Evolutionary conservation across 1,140 invertebrate genomes (phyloP).

Genomic region (Drosophila albomicans): DNA sequence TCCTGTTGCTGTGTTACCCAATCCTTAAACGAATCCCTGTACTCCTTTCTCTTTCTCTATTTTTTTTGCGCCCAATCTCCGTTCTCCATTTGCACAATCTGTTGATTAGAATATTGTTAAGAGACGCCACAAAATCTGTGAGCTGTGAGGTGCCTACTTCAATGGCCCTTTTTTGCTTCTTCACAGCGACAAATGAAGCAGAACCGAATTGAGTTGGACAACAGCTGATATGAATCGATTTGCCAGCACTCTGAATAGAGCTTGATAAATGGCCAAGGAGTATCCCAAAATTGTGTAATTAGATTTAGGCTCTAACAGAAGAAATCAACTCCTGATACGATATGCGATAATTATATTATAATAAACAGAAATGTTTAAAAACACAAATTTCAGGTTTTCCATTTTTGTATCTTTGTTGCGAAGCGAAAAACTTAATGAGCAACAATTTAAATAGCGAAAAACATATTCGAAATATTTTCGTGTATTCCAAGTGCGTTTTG

Average conservation of each 20-base stretch:
- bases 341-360: too few species aligned
- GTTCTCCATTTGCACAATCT: constrained; percentile 36
- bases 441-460: not conserved
- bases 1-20: constrained; percentile 11
- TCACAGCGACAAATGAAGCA: constrained; percentile 20
- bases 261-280: not conserved
- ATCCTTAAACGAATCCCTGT: not conserved
- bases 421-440: too few species aligned
- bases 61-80: constrained; percentile 24
- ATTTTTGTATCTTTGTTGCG: too few species aligned
- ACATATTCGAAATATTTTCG: constrained; percentile 4
- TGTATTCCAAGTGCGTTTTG: constrained; percentile 13
- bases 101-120: constrained; percentile 61
- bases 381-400: not conserved
- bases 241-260: not conserved
- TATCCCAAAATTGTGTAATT: too few species aligned
- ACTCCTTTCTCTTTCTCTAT: not conserved
- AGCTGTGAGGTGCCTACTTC: not conserved
- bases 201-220: constrained; percentile 7
- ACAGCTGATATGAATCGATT: constrained; percentile 1
- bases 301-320: too few species aligned
- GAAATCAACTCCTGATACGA: too few species aligned
- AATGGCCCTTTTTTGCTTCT: not conserved
- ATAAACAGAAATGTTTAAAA: not conserved
- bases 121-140: not conserved